Percentiles rank a stretch among this genome's conserved stretches.
Conservation (phyloP, 2,113 vertebrate genomes). For the Pimephales promelas region DNA sequence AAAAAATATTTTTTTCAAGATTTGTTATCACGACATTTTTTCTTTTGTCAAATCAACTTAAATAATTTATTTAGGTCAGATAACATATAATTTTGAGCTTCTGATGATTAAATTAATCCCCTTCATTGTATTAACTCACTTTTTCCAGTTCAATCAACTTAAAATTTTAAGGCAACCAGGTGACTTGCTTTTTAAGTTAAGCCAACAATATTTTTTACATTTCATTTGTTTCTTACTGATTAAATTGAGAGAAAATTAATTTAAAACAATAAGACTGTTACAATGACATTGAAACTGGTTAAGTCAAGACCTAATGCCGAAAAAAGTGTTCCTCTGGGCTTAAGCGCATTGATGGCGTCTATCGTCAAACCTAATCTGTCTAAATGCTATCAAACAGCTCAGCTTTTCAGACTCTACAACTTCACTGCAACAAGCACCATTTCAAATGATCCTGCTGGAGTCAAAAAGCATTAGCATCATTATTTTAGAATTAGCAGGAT, state of each 20-base stretch:
- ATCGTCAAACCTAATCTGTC: slow-evolving; percentile 2
- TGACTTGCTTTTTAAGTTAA: too few relatives aligned
- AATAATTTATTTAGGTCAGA: too few relatives aligned
- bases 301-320: background rate
- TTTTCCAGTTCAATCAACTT: too few relatives aligned
- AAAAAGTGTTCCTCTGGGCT: background rate
- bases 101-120: too few relatives aligned
- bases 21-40: too few relatives aligned
- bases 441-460: background rate
- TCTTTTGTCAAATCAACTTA: too few relatives aligned
- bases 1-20: too few relatives aligned
- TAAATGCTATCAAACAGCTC: slow-evolving; percentile 20
- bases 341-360: background rate
- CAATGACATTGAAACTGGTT: background rate
- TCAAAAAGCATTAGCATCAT: slow-evolving; percentile 35
- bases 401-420: background rate
- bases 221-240: background rate
- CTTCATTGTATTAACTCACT: too few relatives aligned
- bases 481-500: slow-evolving; percentile 40
- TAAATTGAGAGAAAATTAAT: too few relatives aligned
- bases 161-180: too few relatives aligned
- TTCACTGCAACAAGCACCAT: background rate
- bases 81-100: too few relatives aligned
- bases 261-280: background rate
- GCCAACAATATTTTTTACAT: too few relatives aligned